Percentiles rank a stretch among this genome's conserved stretches.
These are phyloP conservation scores for Tenthredo notha DNA, from an alignment of 2,888 invertebrate species.

Conservation along the genomic window DNA sequence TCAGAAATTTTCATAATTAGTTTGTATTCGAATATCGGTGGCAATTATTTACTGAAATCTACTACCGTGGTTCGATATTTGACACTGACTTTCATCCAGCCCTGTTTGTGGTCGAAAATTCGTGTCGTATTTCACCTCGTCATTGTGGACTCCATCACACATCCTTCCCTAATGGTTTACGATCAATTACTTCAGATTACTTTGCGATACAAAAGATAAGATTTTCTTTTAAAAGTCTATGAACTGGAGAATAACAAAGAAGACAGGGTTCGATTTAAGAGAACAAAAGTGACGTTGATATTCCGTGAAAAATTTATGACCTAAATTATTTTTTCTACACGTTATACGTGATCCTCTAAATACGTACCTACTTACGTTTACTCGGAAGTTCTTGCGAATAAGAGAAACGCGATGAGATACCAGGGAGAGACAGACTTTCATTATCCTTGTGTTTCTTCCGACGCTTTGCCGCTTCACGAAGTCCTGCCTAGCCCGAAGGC, in stretches of 20 bases:
- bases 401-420: constrained; percentile 21
- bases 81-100: neutral
- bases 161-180: neutral
- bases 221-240: neutral
- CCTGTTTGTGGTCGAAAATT: neutral
- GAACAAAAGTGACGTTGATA: neutral
- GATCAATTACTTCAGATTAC: neutral
- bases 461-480: constrained; percentile 32
- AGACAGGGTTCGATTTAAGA: neutral
- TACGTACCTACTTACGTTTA: neutral
- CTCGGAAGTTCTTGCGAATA: neutral
- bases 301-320: neutral
- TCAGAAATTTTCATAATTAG: neutral
- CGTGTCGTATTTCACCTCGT: neutral
- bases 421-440: constrained; percentile 59
- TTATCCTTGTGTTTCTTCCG: constrained; percentile 55
- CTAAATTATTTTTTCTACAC: neutral
- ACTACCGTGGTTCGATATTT: neutral
- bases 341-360: neutral
- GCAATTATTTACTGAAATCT: neutral
- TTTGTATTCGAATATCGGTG: neutral
- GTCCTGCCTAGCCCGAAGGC: constrained; percentile 43
- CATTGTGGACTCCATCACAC: neutral
- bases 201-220: neutral
- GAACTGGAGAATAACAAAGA: constrained; percentile 3